Conservation (phyloP, 1,140 invertebrate species). For the Diachasmimorpha longicaudata region DNA sequence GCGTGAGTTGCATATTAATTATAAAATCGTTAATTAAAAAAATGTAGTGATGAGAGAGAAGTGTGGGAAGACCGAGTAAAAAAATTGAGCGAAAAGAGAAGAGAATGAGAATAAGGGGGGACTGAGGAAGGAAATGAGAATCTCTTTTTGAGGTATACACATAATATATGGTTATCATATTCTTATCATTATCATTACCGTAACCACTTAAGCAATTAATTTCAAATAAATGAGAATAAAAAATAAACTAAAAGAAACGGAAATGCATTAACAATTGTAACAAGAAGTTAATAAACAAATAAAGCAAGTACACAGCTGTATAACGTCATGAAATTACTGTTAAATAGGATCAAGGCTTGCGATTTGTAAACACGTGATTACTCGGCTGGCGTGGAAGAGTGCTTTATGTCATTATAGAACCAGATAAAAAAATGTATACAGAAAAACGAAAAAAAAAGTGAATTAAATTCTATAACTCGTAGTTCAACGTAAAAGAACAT, state of each 20-base stretch:
- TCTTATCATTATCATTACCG: slow-evolving; percentile 29
- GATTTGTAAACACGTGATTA: slow-evolving; percentile 37
- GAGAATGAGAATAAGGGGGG: neutral
- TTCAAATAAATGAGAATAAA: slow-evolving; percentile 10
- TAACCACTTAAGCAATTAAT: slow-evolving; percentile 24
- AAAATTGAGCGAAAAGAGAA: neutral
- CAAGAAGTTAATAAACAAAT: slow-evolving; percentile 30
- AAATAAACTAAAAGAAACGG: neutral
- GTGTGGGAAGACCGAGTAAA: neutral
- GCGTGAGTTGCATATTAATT: slow-evolving; percentile 2
- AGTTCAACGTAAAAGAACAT: neutral
- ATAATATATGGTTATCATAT: slow-evolving; percentile 30
- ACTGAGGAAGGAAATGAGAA: slow-evolving; percentile 15
- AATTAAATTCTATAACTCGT: slow-evolving; percentile 5
- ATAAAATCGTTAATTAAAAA: slow-evolving; percentile 7
- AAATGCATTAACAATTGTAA: slow-evolving; percentile 23
- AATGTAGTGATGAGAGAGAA: neutral
- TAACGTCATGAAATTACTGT: slow-evolving; percentile 30
- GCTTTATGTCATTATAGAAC: slow-evolving; percentile 38
- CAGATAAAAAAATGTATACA: slow-evolving; percentile 18
- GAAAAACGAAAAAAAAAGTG: slow-evolving; percentile 4
- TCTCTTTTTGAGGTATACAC: slow-evolving; percentile 15
- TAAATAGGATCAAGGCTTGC: slow-evolving; percentile 33
- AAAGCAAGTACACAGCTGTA: slow-evolving; percentile 25
- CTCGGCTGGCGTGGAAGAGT: slow-evolving; percentile 37